Evolutionary conservation across 1,140 invertebrate genomes (phyloP), one percentile per base, ranked within the genome.

Genomic region (Drosophila parabipectinata): DNA sequence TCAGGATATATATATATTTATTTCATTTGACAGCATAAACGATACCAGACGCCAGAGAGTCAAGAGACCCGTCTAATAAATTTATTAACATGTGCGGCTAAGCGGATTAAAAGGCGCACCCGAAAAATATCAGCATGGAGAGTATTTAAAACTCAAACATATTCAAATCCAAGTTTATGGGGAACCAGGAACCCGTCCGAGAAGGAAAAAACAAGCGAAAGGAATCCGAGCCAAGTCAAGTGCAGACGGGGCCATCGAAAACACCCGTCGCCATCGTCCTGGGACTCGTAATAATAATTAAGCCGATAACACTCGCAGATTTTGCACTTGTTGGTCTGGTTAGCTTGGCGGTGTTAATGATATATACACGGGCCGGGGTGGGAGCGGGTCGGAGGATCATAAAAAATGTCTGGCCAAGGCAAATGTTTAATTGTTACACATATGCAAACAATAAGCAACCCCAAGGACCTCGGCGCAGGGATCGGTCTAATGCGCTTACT

Each of bases 351-450:
- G 81, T 84, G 81, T 85, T 84, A 84, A 84, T 84, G 71, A 82
- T 78, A 56, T 72, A 51, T 30, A 18, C 10, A 2, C 39, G 39
- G 39, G 41, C n/a, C 8, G 15, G 28, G 9, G 15, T n/a, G 56
- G 4, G 9, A 34, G 28, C 9, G 26, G 37, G 51, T 48, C 48
- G 45, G 57, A 47, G 75, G 34, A 50, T 61, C 56, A 74, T 88
- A 87, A 87, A 87, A 88, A 87, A 88, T 79, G 82, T 87, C 78
- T 88, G 76, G 64, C 62, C 54, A 57, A 58, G 75, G 71, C 56
- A 77, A 85, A 90, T 83, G 81, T 57, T 87, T 90, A 90, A 90
- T 90, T 90, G 87, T 85, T 81, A 72, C 87, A 88, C 84, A 89
- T 84, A 88, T 88, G 84, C 79, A 90, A 89, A 79, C 83, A 89